A percentile compares a stretch with the other conserved stretches of the same genome.
These are phyloP conservation scores for Poeciliopsis retropinna DNA, from an alignment of 2,113 vertebrate species.

Conservation along the genomic window DNA sequence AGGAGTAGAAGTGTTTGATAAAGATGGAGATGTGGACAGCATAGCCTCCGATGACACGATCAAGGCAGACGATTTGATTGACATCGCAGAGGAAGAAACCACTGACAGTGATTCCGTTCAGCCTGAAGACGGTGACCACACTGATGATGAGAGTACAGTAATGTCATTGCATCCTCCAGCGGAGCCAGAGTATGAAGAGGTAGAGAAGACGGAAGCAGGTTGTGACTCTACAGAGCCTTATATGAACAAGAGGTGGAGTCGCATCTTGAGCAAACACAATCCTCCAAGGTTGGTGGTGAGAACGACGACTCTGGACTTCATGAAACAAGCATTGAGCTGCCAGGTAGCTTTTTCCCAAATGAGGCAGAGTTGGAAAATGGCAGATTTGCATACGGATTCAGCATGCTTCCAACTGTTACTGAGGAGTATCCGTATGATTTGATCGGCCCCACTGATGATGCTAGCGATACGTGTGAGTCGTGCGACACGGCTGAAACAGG, in stretches of 20 bases:
- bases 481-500: conserved; percentile 67
- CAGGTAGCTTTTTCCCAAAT: conserved; percentile 26
- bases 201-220: conserved; percentile 37
- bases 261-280: conserved; percentile 41
- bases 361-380: conserved; percentile 44
- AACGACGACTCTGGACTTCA: conserved; percentile 27
- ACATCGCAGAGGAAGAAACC: conserved; percentile 63
- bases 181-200: conserved; percentile 45
- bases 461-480: conserved; percentile 72
- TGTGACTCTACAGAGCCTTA: conserved; percentile 31
- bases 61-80: conserved; percentile 57
- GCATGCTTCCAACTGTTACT: conserved; percentile 72
- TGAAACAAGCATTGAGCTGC: conserved; percentile 37
- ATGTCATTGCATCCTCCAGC: conserved; percentile 19
- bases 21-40: conserved; percentile 63
- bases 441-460: conserved; percentile 76
- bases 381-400: conserved; percentile 65
- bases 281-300: conserved; percentile 23
- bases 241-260: conserved; percentile 46
- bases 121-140: conserved; percentile 39
- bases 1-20: conserved; percentile 35
- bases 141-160: conserved; percentile 42
- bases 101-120: conserved; percentile 58
- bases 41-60: conserved; percentile 63
- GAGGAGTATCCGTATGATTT: conserved; percentile 83